Evolutionary conservation across 2,113 vertebrate species (phyloP).

Genomic region (Lepus europaeus): DNA sequence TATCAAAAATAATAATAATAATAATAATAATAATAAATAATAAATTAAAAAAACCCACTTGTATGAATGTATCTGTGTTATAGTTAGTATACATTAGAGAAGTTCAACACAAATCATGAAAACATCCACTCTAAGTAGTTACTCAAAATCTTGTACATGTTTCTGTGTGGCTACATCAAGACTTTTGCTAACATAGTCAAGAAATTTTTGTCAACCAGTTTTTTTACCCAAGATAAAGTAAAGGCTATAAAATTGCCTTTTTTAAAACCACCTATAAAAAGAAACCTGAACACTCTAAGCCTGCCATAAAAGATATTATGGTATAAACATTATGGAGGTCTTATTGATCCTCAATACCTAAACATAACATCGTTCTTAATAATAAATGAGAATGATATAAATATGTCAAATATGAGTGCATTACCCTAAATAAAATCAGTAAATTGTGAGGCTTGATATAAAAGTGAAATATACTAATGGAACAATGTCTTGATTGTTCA

Average conservation of each 20-base stretch:
- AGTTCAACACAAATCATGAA: not conserved
- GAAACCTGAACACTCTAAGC: constrained; percentile 74
- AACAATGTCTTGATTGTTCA: constrained; percentile 80
- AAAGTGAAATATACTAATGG: constrained; percentile 89
- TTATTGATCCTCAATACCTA: constrained; percentile 83
- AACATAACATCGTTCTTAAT: constrained; percentile 84
- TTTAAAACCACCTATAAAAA: constrained; percentile 79
- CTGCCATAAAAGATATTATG: constrained; percentile 79
- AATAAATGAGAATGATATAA: constrained; percentile 86
- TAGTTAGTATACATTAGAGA: not conserved
- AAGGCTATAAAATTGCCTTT: constrained; percentile 79
- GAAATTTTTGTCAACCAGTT: constrained; percentile 54
- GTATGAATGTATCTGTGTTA: not conserved
- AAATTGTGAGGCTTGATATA: constrained; percentile 83
- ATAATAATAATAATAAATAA: too few species aligned
- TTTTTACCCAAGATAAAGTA: constrained; percentile 60
- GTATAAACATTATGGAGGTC: constrained; percentile 77
- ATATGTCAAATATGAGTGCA: constrained; percentile 80
- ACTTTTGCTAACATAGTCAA: constrained; percentile 55
- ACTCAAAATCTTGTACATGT: not conserved
- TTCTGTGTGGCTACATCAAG: constrained; percentile 42
- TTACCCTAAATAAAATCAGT: constrained; percentile 86
- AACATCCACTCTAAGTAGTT: not conserved
- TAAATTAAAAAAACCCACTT: not conserved
- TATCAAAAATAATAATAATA: too few species aligned